Conservation (phyloP, 2,797 vertebrate genomes). For the Neopelma chrysocephalum region DNA sequence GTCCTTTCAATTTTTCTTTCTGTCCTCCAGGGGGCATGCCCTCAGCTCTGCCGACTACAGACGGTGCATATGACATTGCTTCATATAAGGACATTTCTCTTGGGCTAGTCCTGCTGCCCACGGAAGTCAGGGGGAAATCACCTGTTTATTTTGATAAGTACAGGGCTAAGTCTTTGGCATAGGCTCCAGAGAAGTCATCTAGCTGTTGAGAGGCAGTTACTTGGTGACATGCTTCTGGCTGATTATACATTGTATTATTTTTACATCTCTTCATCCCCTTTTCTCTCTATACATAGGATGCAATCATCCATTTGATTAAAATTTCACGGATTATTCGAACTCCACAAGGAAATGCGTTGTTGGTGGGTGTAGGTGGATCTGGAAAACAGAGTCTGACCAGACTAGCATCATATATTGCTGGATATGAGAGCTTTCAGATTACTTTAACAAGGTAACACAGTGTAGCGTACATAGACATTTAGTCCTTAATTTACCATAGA, state of each 20-base stretch:
- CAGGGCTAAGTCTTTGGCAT: background rate
- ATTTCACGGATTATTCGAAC: conserved; percentile 84
- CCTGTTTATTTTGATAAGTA: background rate
- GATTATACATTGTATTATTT: background rate
- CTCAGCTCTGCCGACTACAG: background rate
- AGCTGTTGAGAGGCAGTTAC: background rate
- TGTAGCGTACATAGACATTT: background rate
- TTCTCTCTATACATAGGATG: conserved; percentile 75
- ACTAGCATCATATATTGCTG: conserved; percentile 83
- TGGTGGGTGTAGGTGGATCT: conserved; percentile 88
- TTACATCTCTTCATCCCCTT: background rate
- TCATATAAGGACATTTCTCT: background rate
- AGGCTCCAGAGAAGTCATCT: background rate
- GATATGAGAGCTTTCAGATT: conserved; percentile 86
- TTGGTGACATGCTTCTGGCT: background rate
- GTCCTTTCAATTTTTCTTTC: background rate
- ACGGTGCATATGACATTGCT: background rate
- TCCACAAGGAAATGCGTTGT: conserved; percentile 83
- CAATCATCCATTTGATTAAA: conserved; percentile 84
- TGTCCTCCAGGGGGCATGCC: background rate
- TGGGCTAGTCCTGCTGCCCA: background rate
- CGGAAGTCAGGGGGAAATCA: background rate
- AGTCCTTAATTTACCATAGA: background rate
- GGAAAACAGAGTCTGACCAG: conserved; percentile 87
- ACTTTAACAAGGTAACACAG: conserved; percentile 80